Evolutionary conservation across 1,140 invertebrate species (phyloP).

Genomic region (Drosophila erecta): DNA sequence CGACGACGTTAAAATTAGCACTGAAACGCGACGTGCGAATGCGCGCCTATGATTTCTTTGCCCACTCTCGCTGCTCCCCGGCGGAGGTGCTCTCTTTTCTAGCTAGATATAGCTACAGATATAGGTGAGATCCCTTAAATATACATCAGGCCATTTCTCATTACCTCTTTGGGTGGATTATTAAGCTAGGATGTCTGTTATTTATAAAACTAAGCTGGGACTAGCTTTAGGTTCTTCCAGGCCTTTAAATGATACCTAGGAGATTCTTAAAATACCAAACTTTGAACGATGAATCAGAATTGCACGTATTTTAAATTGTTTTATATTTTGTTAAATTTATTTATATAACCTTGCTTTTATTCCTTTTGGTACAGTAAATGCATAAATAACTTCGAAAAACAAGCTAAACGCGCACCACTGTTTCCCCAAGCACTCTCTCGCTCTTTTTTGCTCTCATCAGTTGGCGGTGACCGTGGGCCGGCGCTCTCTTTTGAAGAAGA

Average conservation of each 20-base stretch:
- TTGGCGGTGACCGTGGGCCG: slow-evolving; percentile 26
- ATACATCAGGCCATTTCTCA: too few species aligned
- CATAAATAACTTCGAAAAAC: neutral
- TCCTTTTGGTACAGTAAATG: neutral
- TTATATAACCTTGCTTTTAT: neutral
- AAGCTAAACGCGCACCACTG: slow-evolving; percentile 25
- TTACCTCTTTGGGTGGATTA: too few species aligned
- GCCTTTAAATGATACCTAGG: too few species aligned
- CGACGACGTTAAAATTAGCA: slow-evolving; percentile 79
- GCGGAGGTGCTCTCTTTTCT: slow-evolving; percentile 2
- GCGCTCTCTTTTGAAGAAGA: slow-evolving; percentile 50
- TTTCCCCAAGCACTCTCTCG: slow-evolving; percentile 7
- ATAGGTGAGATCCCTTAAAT: too few species aligned
- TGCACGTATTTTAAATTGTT: too few species aligned
- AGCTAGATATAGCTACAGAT: neutral
- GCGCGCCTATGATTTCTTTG: slow-evolving; percentile 70
- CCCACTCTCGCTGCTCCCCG: slow-evolving; percentile 23
- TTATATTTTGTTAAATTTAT: too few species aligned
- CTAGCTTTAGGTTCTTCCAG: too few species aligned
- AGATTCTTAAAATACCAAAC: too few species aligned
- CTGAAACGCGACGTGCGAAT: slow-evolving; percentile 66
- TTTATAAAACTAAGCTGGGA: too few species aligned
- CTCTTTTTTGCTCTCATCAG: slow-evolving; percentile 9
- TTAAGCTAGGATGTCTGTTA: too few species aligned
- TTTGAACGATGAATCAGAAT: too few species aligned